phyloP scores from a whole-genome alignment of 2,797 vertebrate species.

The Martes flavigula region DNA sequence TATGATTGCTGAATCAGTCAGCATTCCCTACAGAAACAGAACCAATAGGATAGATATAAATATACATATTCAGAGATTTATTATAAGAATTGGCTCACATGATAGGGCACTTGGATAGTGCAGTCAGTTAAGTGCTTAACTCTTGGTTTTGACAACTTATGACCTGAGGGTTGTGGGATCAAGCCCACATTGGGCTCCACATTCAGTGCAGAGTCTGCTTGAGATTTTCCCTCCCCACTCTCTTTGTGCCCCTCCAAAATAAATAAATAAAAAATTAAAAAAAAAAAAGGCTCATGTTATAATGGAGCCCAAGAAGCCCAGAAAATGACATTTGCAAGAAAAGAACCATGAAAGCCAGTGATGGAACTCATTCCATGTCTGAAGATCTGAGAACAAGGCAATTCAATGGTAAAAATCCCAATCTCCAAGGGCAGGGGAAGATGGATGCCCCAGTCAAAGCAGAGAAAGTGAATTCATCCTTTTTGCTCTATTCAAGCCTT shows the following conservation, averaged over 20 bases:
- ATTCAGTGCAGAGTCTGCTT: not conserved
- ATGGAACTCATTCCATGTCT: not conserved
- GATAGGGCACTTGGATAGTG: not conserved
- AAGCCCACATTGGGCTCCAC: not conserved
- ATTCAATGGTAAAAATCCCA: not conserved
- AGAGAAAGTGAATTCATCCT: not conserved
- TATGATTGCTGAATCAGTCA: not conserved
- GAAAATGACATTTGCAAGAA: not conserved
- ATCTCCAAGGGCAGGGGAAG: not conserved
- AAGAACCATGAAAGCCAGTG: not conserved
- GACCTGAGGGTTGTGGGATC: not conserved
- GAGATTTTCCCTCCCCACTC: not conserved
- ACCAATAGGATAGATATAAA: not conserved
- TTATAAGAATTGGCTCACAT: not conserved
- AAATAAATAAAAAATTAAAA: rapidly evolving
- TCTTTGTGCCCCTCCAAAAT: not conserved
- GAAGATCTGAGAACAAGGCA: not conserved
- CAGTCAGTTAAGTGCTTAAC: not conserved
- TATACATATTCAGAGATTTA: not conserved
- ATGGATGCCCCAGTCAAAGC: not conserved
- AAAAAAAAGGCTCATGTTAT: not conserved
- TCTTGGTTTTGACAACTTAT: not conserved
- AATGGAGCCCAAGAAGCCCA: not conserved
- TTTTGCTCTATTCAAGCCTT: not conserved
- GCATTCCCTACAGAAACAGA: not conserved